Conservation (phyloP, 2,113 vertebrate species). For the Paracanthobrama guichenoti region DNA sequence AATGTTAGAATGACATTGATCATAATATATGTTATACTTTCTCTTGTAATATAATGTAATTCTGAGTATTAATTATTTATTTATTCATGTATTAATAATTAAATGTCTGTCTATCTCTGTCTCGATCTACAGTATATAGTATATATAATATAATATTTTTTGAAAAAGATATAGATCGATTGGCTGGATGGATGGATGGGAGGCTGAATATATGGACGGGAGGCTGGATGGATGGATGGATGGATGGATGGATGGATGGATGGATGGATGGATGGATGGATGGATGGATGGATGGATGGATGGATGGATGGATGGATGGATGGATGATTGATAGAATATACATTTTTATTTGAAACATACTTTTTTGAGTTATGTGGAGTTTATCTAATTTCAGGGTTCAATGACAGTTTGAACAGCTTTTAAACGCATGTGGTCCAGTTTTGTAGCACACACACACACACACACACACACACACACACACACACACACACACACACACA, state of each 20-base stretch:
- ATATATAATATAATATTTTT: too few species aligned
- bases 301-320: too few species aligned
- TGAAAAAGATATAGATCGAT: too few species aligned
- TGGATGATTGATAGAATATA: too few species aligned
- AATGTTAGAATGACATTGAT: neutral
- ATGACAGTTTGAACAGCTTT: neutral
- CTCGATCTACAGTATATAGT: too few species aligned
- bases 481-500: constrained; percentile 30
- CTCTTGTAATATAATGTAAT: neutral
- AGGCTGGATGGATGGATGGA: too few species aligned
- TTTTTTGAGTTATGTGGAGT: neutral
- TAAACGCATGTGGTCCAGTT: neutral
- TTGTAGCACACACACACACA: constrained; percentile 15
- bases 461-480: constrained; percentile 32
- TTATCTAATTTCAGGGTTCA: neutral
- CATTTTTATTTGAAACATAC: neutral
- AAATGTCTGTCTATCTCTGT: too few species aligned
- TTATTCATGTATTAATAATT: too few species aligned
- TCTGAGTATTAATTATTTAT: neutral
- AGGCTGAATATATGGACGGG: too few species aligned
- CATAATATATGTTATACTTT: neutral
- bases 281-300: rapidly evolving
- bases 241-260: too few species aligned
- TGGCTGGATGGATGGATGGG: too few species aligned
- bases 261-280: too few species aligned